These are phyloP conservation scores for Homarus gammarus DNA, from an alignment of 2,888 invertebrate genomes.

Conservation along the genomic window DNA sequence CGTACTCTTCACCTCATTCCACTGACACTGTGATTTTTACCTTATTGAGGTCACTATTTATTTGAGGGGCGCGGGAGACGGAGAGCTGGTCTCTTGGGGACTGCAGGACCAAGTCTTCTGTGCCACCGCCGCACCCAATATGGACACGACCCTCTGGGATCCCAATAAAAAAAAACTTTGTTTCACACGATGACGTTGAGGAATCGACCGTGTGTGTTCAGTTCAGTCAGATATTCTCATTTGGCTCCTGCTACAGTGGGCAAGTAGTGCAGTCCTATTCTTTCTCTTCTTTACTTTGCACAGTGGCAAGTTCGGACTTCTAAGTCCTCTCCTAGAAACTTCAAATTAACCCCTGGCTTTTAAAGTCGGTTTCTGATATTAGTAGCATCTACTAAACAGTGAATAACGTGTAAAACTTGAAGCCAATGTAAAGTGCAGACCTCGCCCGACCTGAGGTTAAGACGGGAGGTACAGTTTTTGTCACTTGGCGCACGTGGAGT, in stretches of 20 bases:
- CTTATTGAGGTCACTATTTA: conserved; percentile 70
- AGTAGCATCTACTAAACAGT: conserved; percentile 73
- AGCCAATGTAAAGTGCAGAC: conserved; percentile 44
- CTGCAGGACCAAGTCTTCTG: conserved; percentile 50
- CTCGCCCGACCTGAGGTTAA: not conserved
- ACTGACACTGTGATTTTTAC: conserved; percentile 70
- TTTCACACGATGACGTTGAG: conserved; percentile 5
- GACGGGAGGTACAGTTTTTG: conserved; percentile 24
- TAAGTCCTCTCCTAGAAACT: conserved; percentile 55
- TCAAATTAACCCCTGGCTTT: conserved; percentile 70
- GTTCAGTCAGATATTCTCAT: conserved; percentile 32
- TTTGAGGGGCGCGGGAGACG: conserved; percentile 51
- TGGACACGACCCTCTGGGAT: conserved; percentile 33
- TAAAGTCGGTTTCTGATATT: conserved; percentile 72
- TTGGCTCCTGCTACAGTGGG: conserved; percentile 25
- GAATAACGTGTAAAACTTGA: conserved; percentile 62
- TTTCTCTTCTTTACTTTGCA: conserved; percentile 53
- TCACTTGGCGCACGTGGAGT: conserved; percentile 50
- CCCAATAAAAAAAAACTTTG: not conserved
- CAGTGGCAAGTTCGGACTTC: conserved; percentile 60
- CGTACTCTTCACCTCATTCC: conserved; percentile 70
- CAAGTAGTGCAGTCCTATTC: conserved; percentile 41
- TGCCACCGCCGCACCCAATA: conserved; percentile 14
- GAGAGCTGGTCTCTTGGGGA: conserved; percentile 49
- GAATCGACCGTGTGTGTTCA: conserved; percentile 25